phyloP scores from a whole-genome alignment of 2,888 invertebrate genomes.

The Synergus umbraculus region DNA sequence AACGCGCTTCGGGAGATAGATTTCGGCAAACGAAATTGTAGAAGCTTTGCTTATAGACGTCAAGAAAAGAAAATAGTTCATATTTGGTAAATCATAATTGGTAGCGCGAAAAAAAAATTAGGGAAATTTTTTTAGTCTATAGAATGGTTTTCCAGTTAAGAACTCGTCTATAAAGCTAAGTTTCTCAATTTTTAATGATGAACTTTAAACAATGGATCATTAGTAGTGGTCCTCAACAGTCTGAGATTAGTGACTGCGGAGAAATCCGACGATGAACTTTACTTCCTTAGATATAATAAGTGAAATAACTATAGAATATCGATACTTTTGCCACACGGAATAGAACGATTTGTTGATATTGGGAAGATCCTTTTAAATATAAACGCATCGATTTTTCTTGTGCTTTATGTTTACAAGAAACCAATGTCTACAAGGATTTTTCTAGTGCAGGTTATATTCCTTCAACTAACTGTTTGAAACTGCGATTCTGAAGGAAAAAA shows the following conservation, averaged over 20 bases:
- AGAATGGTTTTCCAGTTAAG: neutral
- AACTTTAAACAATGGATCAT: neutral
- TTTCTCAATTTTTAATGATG: slow-evolving; percentile 15
- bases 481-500: neutral
- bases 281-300: slow-evolving; percentile 16
- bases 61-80: slow-evolving; percentile 6
- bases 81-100: neutral
- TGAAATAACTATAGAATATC: neutral
- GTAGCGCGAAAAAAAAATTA: neutral
- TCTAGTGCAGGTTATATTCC: slow-evolving; percentile 2
- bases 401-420: slow-evolving; percentile 12
- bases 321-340: slow-evolving; percentile 27
- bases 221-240: neutral
- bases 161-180: slow-evolving; percentile 7
- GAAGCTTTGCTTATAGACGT: slow-evolving; percentile 45
- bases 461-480: neutral
- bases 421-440: slow-evolving; percentile 6
- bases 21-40: slow-evolving; percentile 44
- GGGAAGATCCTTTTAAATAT: neutral
- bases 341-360: slow-evolving; percentile 13
- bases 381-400: neutral
- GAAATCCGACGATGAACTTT: slow-evolving; percentile 13
- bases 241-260: slow-evolving; percentile 7
- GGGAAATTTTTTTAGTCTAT: neutral
- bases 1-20: slow-evolving; percentile 66